Evolutionary conservation across 2,888 invertebrate genomes (phyloP).

Genomic region (Trilocha varians): DNA sequence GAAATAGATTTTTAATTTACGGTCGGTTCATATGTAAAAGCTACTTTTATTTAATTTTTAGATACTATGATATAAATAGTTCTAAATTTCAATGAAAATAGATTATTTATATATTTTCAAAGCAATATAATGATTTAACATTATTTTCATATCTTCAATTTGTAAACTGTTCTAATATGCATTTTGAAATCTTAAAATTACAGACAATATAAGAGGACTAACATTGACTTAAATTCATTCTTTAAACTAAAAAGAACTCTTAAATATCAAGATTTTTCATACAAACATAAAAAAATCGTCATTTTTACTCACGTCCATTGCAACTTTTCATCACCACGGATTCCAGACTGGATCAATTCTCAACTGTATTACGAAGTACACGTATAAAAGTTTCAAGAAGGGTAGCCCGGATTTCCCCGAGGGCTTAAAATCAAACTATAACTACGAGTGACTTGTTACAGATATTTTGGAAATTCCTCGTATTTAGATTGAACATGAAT

Average conservation of each 20-base stretch:
- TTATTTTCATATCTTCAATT: too few species aligned
- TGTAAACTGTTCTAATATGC: too few species aligned
- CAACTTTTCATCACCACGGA: background rate
- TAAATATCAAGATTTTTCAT: too few species aligned
- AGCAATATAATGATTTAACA: too few species aligned
- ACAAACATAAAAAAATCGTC: too few species aligned
- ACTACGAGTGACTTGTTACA: background rate
- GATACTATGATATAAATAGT: conserved; percentile 3
- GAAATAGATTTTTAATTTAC: conserved; percentile 43
- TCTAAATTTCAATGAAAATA: too few species aligned
- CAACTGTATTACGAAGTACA: background rate
- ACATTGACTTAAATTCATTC: too few species aligned
- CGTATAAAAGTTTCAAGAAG: background rate
- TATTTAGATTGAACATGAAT: background rate
- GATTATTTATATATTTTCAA: too few species aligned
- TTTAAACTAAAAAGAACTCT: too few species aligned
- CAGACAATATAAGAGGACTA: too few species aligned
- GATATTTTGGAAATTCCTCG: background rate
- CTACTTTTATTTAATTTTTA: conserved; percentile 11
- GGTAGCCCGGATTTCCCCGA: background rate
- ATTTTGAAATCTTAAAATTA: too few species aligned
- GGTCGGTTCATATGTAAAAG: conserved; percentile 30
- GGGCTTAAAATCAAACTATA: background rate
- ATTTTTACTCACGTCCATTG: too few species aligned
- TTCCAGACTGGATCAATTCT: background rate